Evolutionary conservation across 2,113 vertebrate genomes (phyloP), one percentile per base, ranked within the genome.

Genomic region (Corvus cornix): DNA sequence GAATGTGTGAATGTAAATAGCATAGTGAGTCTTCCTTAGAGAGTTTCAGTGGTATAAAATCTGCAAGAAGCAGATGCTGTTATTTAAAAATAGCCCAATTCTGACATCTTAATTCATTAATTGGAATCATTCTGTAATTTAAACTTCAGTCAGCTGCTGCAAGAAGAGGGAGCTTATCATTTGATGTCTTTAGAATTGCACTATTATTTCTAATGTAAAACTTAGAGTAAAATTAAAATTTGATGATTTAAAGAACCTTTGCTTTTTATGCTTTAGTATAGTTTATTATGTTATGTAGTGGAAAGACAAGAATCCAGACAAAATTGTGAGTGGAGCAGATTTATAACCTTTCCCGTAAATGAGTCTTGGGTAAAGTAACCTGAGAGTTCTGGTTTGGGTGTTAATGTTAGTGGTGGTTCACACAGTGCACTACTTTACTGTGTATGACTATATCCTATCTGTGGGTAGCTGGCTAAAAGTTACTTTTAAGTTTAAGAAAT

Each of bases 11-110:
- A 63, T 92, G 37, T 79, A 72, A 49, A 19, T 26, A 76, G 49
- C 31, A 56, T 18, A 66, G 37, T 52, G 51, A 60, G 22, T 44
- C 72, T 80, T 80, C 63, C 73, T 64, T 89, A 67, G 51, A 94
- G 76, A 83, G 28, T 69, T 80, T 69, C 46, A 64, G 23, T 77
- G 48, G 6, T 62, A 31, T 66, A 73, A 89, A 74, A 76, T 84
- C n/a, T 17, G 22, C 2, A 4, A 87, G 83, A 86, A 93, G 90
- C 84, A 91, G 94, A 91, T 52, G 78, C 39, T 35, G 9, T 39
- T 95, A 53, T 93, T 96, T 94, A 93, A 84, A 94, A 92, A 63
- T 23, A 77, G 35, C 69, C 69, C 31, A 26, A 63, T 93, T 93
- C 70, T 95, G 76, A 90, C 95, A 64, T 91, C 79, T 92, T 93